Percentiles rank a stretch among this genome's conserved stretches.
Conservation (phyloP, 92 coral and sea anemone genomes). For the Epizoanthus fatuus region DNA sequence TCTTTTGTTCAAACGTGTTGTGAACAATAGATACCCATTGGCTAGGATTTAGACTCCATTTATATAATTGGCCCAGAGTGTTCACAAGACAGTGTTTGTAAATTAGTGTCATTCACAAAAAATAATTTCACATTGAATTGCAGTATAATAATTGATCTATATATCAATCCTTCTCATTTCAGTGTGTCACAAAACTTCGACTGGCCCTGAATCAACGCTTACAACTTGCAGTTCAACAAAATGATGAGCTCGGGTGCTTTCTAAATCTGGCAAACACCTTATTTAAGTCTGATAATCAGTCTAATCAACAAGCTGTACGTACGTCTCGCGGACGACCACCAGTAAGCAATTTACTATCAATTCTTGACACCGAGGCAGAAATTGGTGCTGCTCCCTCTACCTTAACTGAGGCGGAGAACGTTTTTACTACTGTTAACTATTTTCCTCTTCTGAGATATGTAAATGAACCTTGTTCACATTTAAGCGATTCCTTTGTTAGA, state of each 20-base stretch:
- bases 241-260: conserved; percentile 21
- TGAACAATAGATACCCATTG: too few relatives aligned
- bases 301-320: conserved; percentile 13
- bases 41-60: too few relatives aligned
- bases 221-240: conserved; percentile 8
- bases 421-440: conserved; percentile 14
- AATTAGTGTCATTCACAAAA: too few relatives aligned
- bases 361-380: conserved; percentile 19
- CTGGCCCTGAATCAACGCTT: background rate
- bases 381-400: conserved; percentile 25
- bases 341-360: conserved; percentile 2
- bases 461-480: conserved; percentile 24
- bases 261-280: conserved; percentile 12
- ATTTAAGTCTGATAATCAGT: conserved; percentile 9
- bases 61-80: too few relatives aligned
- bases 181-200: conserved; percentile 9
- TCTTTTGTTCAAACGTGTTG: too few relatives aligned
- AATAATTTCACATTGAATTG: too few relatives aligned
- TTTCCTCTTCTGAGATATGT: conserved; percentile 12
- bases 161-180: background rate
- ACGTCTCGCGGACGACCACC: conserved; percentile 25
- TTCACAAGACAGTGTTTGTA: too few relatives aligned
- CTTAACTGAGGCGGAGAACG: conserved; percentile 14
- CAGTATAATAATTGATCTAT: too few relatives aligned
- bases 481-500: conserved; percentile 12